Percentiles rank a stretch among this genome's conserved stretches.
phyloP scores from a whole-genome alignment of 2,113 vertebrate species.

The Rutilus rutilus region DNA sequence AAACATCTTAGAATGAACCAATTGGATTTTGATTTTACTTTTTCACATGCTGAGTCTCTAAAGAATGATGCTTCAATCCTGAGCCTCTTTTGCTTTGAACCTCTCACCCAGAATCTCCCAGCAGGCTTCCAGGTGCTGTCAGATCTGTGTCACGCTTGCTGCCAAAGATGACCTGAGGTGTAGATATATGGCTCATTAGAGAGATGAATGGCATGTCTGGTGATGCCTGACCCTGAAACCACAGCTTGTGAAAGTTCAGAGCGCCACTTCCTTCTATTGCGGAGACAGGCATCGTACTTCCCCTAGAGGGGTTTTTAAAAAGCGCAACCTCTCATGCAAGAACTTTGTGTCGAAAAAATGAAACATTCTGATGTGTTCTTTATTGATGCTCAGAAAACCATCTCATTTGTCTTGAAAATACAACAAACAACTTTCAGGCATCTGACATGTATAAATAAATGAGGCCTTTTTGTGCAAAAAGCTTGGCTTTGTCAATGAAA shows the following conservation, averaged over 20 bases:
- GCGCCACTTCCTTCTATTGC: constrained; percentile 11
- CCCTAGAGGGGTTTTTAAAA: constrained; percentile 29
- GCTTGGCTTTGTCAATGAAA: background rate
- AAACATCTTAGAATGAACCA: constrained; percentile 59
- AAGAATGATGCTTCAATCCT: constrained; percentile 45
- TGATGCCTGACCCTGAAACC: constrained; percentile 49
- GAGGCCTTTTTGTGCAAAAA: constrained; percentile 14
- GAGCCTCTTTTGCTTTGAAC: constrained; percentile 63
- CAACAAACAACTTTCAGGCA: constrained; percentile 10
- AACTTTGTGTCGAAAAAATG: constrained; percentile 1
- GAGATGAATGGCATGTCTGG: constrained; percentile 61
- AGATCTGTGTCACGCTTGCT: constrained; percentile 38
- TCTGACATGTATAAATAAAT: constrained; percentile 43
- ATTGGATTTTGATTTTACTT: constrained; percentile 61
- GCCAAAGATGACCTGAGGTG: constrained; percentile 48
- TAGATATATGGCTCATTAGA: constrained; percentile 63
- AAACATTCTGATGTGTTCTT: constrained; percentile 8
- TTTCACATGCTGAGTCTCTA: constrained; percentile 34
- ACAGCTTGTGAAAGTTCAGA: constrained; percentile 51
- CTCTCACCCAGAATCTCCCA: constrained; percentile 47
- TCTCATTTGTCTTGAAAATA: constrained; percentile 13
- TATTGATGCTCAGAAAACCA: constrained; percentile 34
- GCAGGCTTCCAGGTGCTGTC: constrained; percentile 43
- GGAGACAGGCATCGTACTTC: background rate
- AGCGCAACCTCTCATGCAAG: background rate